Conservation (phyloP, 2,113 vertebrate genomes). For the Spea multiplicata region DNA sequence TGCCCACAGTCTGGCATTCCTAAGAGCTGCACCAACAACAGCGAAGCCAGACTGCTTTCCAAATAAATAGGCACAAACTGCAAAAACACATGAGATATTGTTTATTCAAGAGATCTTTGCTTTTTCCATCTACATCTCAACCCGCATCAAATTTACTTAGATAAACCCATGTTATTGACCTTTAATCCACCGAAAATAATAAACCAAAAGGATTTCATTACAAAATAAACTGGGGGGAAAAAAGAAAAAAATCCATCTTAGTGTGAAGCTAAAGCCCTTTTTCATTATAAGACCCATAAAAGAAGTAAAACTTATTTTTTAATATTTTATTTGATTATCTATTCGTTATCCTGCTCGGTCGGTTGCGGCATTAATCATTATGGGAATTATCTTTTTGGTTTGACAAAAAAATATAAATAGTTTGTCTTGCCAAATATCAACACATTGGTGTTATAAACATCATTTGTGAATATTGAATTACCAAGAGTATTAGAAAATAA, state of each 20-base stretch:
- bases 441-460: no score
- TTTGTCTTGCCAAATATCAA: no score
- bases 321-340: no score
- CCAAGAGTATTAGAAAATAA: no score
- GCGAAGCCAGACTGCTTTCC: conserved; percentile 61
- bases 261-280: neutral
- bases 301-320: no score
- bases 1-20: conserved; percentile 73
- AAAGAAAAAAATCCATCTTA: neutral
- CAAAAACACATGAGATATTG: conserved; percentile 7
- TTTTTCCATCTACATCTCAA: neutral
- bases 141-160: neutral
- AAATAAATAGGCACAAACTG: conserved; percentile 64
- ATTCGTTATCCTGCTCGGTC: no score
- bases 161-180: neutral
- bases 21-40: conserved; percentile 62
- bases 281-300: no score
- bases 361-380: no score
- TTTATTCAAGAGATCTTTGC: neutral
- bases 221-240: neutral
- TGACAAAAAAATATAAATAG: no score
- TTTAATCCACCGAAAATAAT: neutral
- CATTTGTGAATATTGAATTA: no score
- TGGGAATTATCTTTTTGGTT: no score
- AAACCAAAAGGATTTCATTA: neutral